A percentile compares a stretch with the other conserved stretches of the same genome.
Evolutionary conservation across 2,888 invertebrate species (phyloP).

Genomic region (Cephalotes varians): DNA sequence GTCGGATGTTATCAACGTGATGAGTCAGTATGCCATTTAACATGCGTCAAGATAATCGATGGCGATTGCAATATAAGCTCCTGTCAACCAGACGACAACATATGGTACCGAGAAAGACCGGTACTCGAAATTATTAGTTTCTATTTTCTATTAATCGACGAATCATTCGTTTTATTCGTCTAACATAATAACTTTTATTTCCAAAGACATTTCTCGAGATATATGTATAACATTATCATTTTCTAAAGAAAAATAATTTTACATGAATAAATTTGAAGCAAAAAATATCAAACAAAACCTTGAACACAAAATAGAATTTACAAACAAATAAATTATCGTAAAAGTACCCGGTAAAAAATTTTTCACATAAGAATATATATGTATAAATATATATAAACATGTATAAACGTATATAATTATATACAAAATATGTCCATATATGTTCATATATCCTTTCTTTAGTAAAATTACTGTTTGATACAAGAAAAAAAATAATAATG

Average conservation of each 20-base stretch:
- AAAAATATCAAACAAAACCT: background rate
- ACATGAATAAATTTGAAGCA: conserved; percentile 6
- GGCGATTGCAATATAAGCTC: conserved; percentile 29
- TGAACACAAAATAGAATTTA: background rate
- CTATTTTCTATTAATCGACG: background rate
- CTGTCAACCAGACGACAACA: background rate
- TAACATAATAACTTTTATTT: too few species aligned
- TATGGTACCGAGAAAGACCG: background rate
- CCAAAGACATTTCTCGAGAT: background rate
- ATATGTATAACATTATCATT: background rate
- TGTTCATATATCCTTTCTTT: too few species aligned
- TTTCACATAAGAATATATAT: too few species aligned
- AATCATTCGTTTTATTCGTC: background rate
- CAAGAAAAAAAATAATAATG: too few species aligned
- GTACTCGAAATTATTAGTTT: background rate
- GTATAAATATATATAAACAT: too few species aligned
- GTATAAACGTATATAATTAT: too few species aligned
- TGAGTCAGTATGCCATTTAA: conserved; percentile 4
- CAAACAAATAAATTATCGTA: background rate
- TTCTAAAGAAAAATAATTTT: background rate
- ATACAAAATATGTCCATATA: too few species aligned
- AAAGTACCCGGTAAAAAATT: too few species aligned
- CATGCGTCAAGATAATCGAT: conserved; percentile 43
- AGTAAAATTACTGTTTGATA: too few species aligned
- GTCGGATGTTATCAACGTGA: conserved; percentile 45